Evolutionary conservation across 2,888 invertebrate genomes (phyloP).

Genomic region (Psylliodes chrysocephalus): DNA sequence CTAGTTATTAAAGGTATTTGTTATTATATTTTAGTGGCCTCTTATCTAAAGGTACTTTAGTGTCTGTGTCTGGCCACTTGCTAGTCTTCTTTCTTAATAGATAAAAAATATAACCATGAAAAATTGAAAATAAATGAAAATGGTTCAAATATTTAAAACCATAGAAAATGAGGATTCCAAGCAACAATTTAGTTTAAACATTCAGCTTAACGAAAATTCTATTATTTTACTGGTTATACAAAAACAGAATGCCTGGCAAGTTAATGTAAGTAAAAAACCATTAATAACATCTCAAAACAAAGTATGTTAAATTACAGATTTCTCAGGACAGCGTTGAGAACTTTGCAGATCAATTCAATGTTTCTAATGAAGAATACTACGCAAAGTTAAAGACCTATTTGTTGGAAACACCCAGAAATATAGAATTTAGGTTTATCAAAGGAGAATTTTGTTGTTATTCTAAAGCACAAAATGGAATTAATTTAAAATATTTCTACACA

Average conservation of each 20-base stretch:
- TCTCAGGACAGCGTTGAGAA: conserved; percentile 25
- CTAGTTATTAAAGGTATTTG: too few relatives aligned
- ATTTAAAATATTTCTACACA: conserved; percentile 43
- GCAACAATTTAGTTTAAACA: conserved; percentile 34
- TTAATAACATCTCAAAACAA: background rate
- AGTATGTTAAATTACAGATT: conserved; percentile 32
- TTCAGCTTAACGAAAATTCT: conserved; percentile 28
- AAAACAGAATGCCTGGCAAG: conserved; percentile 38
- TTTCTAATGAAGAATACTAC: conserved; percentile 39
- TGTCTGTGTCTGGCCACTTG: too few relatives aligned
- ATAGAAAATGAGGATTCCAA: background rate
- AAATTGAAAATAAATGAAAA: background rate
- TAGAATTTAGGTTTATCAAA: conserved; percentile 39
- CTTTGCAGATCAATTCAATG: conserved; percentile 32
- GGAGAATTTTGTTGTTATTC: conserved; percentile 37
- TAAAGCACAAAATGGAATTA: conserved; percentile 39
- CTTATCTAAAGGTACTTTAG: too few relatives aligned
- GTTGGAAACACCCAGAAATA: conserved; percentile 29
- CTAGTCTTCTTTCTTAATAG: too few relatives aligned
- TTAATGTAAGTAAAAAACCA: conserved; percentile 28
- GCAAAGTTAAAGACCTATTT: conserved; percentile 41
- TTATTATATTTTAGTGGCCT: too few relatives aligned
- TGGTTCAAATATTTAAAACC: conserved; percentile 2
- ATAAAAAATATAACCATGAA: background rate
- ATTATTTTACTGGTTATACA: conserved; percentile 39